These are phyloP conservation scores for Ryuthela nishihirai DNA, from an alignment of 2,888 invertebrate species.

Conservation along the genomic window DNA sequence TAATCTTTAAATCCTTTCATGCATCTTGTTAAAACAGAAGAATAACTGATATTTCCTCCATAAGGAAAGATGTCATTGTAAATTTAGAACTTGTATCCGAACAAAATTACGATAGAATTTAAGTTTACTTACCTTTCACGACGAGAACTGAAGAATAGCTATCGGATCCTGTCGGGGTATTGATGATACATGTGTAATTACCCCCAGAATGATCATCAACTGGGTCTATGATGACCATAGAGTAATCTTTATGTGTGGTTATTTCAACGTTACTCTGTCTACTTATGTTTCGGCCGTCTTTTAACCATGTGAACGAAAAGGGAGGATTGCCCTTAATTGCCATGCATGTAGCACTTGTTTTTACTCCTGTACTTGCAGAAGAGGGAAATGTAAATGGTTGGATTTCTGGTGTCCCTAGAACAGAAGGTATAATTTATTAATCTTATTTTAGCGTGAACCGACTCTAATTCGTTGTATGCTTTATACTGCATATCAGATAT, in stretches of 20 bases:
- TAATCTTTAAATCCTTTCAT: no score
- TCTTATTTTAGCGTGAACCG: no score
- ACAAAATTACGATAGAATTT: no score
- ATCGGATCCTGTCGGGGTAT: conserved; percentile 5
- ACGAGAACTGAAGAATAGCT: conserved; percentile 13
- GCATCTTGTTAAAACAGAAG: no score
- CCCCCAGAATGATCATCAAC: conserved; percentile 7
- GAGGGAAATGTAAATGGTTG: conserved; percentile 26
- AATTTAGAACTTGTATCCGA: no score
- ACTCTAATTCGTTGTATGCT: no score
- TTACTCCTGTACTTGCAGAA: conserved; percentile 15
- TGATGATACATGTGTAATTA: conserved; percentile 24
- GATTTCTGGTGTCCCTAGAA: conserved; percentile 22
- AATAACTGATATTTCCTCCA: no score
- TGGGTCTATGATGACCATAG: conserved; percentile 8
- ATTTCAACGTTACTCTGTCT: neutral
- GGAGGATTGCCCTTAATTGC: conserved; percentile 11
- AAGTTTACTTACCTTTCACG: conserved; percentile 15
- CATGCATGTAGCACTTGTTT: conserved; percentile 7
- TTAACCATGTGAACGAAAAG: conserved; percentile 17
- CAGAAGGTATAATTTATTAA: no score
- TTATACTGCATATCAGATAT: no score
- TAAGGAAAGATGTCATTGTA: no score
- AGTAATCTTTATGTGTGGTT: conserved; percentile 8
- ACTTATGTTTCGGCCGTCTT: conserved; percentile 1